These are phyloP conservation scores for Phaenicophaeus curvirostris DNA, from an alignment of 2,797 vertebrate genomes.

Conservation along the genomic window DNA sequence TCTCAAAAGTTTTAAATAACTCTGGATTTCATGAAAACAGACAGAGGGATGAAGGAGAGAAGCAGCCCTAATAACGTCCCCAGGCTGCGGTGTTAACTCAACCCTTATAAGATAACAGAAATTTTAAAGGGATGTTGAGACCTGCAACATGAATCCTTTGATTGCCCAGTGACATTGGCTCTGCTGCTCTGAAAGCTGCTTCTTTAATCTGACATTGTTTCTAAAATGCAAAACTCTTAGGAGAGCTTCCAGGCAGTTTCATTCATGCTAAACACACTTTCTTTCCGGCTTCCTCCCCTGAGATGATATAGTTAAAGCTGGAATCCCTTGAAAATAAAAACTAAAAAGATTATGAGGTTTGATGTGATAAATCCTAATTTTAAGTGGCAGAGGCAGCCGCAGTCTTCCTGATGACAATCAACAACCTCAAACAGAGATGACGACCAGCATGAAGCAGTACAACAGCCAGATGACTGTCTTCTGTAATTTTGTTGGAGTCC, in stretches of 20 bases:
- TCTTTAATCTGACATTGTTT: conserved; percentile 34
- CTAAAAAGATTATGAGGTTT: conserved; percentile 44
- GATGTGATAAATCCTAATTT: conserved; percentile 60
- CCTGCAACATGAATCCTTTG: neutral
- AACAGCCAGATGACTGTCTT: conserved; percentile 47
- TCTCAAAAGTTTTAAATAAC: neutral
- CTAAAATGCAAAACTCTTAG: conserved; percentile 20
- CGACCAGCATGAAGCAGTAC: conserved; percentile 40
- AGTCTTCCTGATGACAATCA: conserved; percentile 48
- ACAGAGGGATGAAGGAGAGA: neutral
- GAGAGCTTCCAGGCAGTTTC: conserved; percentile 28
- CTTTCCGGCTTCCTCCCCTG: neutral
- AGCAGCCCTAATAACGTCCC: neutral
- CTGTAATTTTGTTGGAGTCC: conserved; percentile 11
- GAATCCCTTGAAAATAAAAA: conserved; percentile 46
- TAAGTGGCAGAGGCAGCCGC: conserved; percentile 48
- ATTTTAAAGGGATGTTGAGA: neutral
- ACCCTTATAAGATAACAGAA: neutral
- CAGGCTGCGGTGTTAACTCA: neutral
- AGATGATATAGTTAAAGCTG: neutral
- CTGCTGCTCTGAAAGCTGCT: conserved; percentile 2
- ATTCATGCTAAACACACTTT: conserved; percentile 20
- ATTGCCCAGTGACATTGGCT: neutral
- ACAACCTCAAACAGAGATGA: conserved; percentile 30
- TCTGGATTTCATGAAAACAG: neutral